A percentile compares a stretch with the other conserved stretches of the same genome.
These are phyloP conservation scores for Brachyhypopomus occidentalis DNA, from an alignment of 2,113 vertebrate species.

Conservation along the genomic window DNA sequence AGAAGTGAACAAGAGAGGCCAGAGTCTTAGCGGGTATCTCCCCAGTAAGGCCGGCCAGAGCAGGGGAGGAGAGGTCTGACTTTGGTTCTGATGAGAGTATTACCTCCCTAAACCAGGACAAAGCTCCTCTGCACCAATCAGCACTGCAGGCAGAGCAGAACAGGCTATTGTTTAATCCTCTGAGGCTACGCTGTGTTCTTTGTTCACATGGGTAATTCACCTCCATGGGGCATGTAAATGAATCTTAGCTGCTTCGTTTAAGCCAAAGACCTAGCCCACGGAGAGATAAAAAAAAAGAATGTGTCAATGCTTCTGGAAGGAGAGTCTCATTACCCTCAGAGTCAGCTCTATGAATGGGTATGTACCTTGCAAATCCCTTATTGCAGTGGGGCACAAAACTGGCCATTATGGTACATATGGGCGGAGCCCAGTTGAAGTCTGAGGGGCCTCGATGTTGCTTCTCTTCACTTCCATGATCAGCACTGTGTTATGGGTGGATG, in stretches of 20 bases:
- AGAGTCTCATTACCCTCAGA: neutral
- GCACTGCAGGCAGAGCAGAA: constrained; percentile 16
- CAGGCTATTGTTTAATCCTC: constrained; percentile 15
- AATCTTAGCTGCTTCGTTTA: constrained; percentile 8
- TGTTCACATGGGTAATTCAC: neutral
- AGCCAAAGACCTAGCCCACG: neutral
- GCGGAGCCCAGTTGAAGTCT: neutral
- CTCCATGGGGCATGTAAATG: neutral
- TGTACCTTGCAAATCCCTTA: neutral
- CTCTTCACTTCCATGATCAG: constrained; percentile 44
- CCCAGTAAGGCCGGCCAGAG: constrained; percentile 25
- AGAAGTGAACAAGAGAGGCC: constrained; percentile 48
- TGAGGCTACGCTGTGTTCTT: constrained; percentile 1
- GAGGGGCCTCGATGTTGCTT: constrained; percentile 56
- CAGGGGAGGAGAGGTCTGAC: neutral
- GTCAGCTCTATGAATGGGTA: neutral
- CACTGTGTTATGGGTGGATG: neutral
- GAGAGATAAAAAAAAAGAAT: neutral
- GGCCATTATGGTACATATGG: neutral
- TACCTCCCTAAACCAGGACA: constrained; percentile 43
- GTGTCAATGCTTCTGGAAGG: neutral
- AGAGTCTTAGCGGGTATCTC: constrained; percentile 46
- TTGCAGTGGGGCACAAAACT: neutral
- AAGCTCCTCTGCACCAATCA: constrained; percentile 34
- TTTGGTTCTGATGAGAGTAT: constrained; percentile 23